A percentile compares a stretch with the other conserved stretches of the same genome.
Evolutionary conservation across 2,888 invertebrate species (phyloP).

Genomic region (Sceliomorpha sp.): DNA sequence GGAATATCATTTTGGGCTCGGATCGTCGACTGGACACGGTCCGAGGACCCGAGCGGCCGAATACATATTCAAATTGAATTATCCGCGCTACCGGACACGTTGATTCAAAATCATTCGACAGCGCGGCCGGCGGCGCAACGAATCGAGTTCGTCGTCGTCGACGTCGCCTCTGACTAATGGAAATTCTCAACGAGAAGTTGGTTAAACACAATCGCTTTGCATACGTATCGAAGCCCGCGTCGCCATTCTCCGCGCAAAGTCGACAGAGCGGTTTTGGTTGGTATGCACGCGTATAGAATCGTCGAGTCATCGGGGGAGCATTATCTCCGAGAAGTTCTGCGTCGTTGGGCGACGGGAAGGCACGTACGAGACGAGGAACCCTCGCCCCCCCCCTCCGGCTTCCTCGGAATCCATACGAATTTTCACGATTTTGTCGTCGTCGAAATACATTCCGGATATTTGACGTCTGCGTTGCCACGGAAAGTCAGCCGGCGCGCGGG

Average conservation of each 20-base stretch:
- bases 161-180: slow-evolving; percentile 71
- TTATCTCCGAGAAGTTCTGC: slow-evolving; percentile 55
- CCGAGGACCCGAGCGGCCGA: slow-evolving; percentile 54
- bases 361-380: slow-evolving; percentile 28
- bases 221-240: slow-evolving; percentile 70
- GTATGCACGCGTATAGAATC: slow-evolving; percentile 38
- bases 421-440: slow-evolving; percentile 13
- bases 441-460: background rate
- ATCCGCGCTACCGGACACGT: slow-evolving; percentile 78
- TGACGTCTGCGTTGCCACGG: background rate
- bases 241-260: slow-evolving; percentile 32
- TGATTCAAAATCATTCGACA: slow-evolving; percentile 79
- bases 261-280: slow-evolving; percentile 21
- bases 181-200: slow-evolving; percentile 77
- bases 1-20: slow-evolving; percentile 40
- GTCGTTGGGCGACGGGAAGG: slow-evolving; percentile 30
- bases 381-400: no score
- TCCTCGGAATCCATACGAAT: slow-evolving; percentile 30
- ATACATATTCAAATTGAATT: slow-evolving; percentile 81
- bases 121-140: slow-evolving; percentile 58
- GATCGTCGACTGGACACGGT: slow-evolving; percentile 51
- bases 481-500: no score
- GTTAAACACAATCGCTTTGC: slow-evolving; percentile 76
- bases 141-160: slow-evolving; percentile 45
- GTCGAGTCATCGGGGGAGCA: slow-evolving; percentile 52